A percentile compares a stretch with the other conserved stretches of the same genome.
Evolutionary conservation across 92 coral and sea anemone species (phyloP).

Genomic region (Paramuricea clavata): DNA sequence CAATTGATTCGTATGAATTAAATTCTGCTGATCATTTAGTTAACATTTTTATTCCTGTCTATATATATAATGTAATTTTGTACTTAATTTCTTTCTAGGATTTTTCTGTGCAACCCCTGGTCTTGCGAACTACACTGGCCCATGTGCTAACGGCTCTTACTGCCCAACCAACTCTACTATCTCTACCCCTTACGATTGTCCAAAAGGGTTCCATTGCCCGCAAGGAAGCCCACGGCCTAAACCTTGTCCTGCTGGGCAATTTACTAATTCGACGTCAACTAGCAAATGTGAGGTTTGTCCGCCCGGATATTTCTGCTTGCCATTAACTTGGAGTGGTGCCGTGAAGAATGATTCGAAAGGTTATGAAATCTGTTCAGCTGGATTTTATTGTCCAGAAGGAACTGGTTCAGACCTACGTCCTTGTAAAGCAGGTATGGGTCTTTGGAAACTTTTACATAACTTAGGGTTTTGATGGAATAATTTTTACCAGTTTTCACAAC

Average conservation of each 20-base stretch:
- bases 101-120: conserved; percentile 86
- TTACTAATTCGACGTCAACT: conserved; percentile 82
- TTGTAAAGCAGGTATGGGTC: conserved; percentile 85
- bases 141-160: conserved; percentile 86
- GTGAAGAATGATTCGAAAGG: conserved; percentile 82
- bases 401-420: conserved; percentile 90
- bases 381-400: conserved; percentile 88
- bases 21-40: no score
- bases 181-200: conserved; percentile 79
- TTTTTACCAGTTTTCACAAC: no score
- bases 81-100: conserved; percentile 78
- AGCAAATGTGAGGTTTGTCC: conserved; percentile 79
- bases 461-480: background rate
- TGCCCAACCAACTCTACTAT: conserved; percentile 83
- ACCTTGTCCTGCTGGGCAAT: conserved; percentile 90
- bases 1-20: no score
- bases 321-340: conserved; percentile 66
- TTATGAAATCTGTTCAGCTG: conserved; percentile 78
- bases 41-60: no score
- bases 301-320: conserved; percentile 80
- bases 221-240: conserved; percentile 85
- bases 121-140: conserved; percentile 72
- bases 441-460: no score
- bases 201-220: conserved; percentile 92
- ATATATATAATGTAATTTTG: no score